phyloP scores from a whole-genome alignment of 2,113 vertebrate species.

The Plecturocebus donacophilus region DNA sequence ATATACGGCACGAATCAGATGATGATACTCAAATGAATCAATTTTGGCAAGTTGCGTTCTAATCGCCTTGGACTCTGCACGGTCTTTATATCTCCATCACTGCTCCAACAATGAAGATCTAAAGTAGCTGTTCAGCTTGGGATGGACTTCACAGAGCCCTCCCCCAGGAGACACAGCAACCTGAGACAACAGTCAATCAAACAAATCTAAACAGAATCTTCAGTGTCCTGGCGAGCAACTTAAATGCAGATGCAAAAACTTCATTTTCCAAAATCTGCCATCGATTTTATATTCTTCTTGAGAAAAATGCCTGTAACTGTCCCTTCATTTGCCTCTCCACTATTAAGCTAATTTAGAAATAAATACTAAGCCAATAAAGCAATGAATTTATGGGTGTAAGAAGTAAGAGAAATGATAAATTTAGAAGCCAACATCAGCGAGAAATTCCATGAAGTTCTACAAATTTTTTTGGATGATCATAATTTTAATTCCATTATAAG shows the following conservation, averaged over 20 bases:
- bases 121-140: neutral
- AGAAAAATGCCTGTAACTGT: neutral
- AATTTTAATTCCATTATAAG: neutral
- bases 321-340: neutral
- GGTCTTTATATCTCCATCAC: neutral
- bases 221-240: neutral
- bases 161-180: neutral
- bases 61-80: neutral
- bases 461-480: neutral
- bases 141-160: neutral
- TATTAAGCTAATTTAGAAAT: neutral
- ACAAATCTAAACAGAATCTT: neutral
- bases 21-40: neutral
- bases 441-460: neutral
- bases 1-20: neutral
- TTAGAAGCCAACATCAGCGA: neutral
- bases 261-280: neutral
- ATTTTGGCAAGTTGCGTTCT: neutral
- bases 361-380: neutral
- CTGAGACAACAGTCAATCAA: neutral
- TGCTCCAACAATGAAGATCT: neutral
- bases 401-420: neutral
- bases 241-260: neutral
- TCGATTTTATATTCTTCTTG: neutral
- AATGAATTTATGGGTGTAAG: neutral